Evolutionary conservation across 2,113 vertebrate species (phyloP).

Genomic region (Lophotis ruficrista): DNA sequence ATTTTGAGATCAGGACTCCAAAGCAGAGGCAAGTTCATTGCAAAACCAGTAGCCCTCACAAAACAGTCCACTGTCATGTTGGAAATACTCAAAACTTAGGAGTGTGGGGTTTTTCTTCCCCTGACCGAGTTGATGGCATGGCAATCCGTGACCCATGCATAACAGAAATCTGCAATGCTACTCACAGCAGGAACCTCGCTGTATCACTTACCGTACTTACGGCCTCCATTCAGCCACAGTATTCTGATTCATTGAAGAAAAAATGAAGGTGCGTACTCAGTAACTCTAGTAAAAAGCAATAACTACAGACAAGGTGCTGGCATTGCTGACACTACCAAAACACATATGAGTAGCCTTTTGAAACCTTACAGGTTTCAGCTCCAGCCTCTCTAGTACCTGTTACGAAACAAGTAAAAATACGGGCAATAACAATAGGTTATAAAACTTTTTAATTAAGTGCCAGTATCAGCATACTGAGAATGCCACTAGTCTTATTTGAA

Average conservation of each 20-base stretch:
- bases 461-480: not conserved
- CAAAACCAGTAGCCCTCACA: not conserved
- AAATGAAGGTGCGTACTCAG: not conserved
- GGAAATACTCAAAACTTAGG: not conserved
- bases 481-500: not conserved
- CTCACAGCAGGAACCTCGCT: not conserved
- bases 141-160: not conserved
- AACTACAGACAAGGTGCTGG: slow-evolving; percentile 31
- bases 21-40: not conserved
- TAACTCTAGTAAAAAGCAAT: slow-evolving; percentile 50
- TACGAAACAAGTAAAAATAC: not conserved
- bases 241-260: not conserved
- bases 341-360: slow-evolving; percentile 3
- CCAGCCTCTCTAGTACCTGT: not conserved
- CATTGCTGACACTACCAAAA: slow-evolving; percentile 37
- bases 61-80: not conserved
- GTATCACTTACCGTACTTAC: not conserved
- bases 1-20: not conserved
- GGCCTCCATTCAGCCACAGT: not conserved
- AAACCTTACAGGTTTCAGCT: slow-evolving; percentile 1
- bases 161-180: not conserved
- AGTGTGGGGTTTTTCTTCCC: not conserved
- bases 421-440: not conserved
- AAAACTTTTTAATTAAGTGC: not conserved
- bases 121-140: too few relatives aligned